Evolutionary conservation across 2,888 invertebrate species (phyloP).

Genomic region (Heliconius sara): DNA sequence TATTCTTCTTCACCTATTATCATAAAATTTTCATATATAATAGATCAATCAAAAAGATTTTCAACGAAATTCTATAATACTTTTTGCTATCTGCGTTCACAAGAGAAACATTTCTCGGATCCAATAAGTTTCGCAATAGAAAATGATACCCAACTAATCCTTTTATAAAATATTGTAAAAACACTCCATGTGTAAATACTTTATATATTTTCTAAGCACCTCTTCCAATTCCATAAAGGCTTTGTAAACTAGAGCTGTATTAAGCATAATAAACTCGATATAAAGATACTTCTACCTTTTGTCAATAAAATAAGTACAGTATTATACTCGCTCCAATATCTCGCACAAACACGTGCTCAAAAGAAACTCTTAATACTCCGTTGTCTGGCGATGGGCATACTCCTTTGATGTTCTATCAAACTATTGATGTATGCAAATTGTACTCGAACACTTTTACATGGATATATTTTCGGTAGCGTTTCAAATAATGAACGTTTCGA

Average conservation of each 20-base stretch:
- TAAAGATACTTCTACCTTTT: constrained; percentile 29
- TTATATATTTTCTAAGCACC: constrained; percentile 4
- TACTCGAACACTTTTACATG: background rate
- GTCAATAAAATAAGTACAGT: constrained; percentile 27
- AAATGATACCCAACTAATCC: background rate
- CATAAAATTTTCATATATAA: too few relatives aligned
- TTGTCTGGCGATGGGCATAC: constrained; percentile 29
- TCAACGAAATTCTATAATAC: background rate
- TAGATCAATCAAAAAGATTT: too few relatives aligned
- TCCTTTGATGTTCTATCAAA: constrained; percentile 37
- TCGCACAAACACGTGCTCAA: constrained; percentile 35
- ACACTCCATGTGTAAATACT: background rate
- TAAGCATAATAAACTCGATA: constrained; percentile 17
- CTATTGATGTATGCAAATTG: constrained; percentile 25
- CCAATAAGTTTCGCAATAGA: background rate
- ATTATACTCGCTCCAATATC: constrained; percentile 27
- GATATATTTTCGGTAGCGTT: constrained; percentile 9
- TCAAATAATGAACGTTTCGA: background rate
- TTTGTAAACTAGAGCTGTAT: constrained; percentile 19
- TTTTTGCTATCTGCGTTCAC: background rate
- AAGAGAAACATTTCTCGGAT: background rate
- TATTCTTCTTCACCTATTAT: too few relatives aligned
- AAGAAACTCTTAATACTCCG: constrained; percentile 48
- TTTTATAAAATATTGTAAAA: too few relatives aligned
- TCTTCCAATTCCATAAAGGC: constrained; percentile 25